These are phyloP conservation scores for Marcusenius ussheri DNA, from an alignment of 2,113 vertebrate genomes.

Conservation along the genomic window DNA sequence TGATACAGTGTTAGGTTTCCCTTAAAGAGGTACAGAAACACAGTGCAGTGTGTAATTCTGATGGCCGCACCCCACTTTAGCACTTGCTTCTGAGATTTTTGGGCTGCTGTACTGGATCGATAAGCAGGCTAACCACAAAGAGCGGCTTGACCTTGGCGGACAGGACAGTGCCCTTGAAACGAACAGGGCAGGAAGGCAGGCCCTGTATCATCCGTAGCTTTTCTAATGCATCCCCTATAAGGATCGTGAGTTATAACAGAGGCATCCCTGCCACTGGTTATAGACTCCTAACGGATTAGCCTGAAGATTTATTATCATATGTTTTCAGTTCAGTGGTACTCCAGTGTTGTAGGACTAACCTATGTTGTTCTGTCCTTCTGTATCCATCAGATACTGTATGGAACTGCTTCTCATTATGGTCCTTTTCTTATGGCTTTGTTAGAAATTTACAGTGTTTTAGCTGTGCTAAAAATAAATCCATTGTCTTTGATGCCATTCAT, in stretches of 20 bases:
- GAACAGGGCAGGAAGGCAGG: background rate
- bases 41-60: background rate
- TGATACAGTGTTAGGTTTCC: background rate
- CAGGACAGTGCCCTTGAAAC: background rate
- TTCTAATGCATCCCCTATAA: constrained; percentile 28
- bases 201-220: background rate
- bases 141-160: background rate
- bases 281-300: constrained; percentile 77
- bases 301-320: constrained; percentile 82
- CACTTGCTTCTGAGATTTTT: background rate
- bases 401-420: background rate
- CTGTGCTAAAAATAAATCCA: too few relatives aligned
- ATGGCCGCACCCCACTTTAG: background rate
- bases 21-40: background rate
- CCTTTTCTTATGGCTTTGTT: background rate
- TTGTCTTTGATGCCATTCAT: background rate
- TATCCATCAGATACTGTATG: constrained; percentile 69
- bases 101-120: background rate
- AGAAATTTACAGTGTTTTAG: background rate
- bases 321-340: constrained; percentile 76
- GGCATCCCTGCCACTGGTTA: constrained; percentile 84
- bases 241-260: constrained; percentile 85
- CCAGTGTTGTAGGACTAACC: constrained; percentile 90
- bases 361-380: constrained; percentile 89
- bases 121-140: background rate